Percentiles rank a stretch among this genome's conserved stretches.
phyloP scores from a whole-genome alignment of 2,888 invertebrate genomes.

The Beris chalybata region DNA sequence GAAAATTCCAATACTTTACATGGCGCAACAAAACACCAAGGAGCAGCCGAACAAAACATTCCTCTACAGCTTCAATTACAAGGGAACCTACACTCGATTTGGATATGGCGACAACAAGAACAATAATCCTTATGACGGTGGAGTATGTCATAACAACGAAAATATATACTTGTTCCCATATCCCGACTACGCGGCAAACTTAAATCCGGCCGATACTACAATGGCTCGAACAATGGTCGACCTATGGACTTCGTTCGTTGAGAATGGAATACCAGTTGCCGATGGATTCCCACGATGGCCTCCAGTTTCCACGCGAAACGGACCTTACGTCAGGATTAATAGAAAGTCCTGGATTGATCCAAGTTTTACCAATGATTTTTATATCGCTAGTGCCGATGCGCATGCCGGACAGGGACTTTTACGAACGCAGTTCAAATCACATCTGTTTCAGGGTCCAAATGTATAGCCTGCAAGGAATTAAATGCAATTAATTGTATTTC shows the following conservation, averaged over 20 bases:
- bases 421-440: background rate
- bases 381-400: slow-evolving; percentile 18
- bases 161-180: slow-evolving; percentile 61
- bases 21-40: slow-evolving; percentile 16
- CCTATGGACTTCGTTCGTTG: slow-evolving; percentile 54
- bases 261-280: slow-evolving; percentile 44
- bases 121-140: slow-evolving; percentile 40
- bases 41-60: slow-evolving; percentile 17
- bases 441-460: too few species aligned
- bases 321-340: slow-evolving; percentile 27
- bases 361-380: slow-evolving; percentile 23
- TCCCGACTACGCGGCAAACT: slow-evolving; percentile 47
- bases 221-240: slow-evolving; percentile 55
- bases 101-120: slow-evolving; percentile 33
- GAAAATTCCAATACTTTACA: slow-evolving; percentile 28
- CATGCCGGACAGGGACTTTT: slow-evolving; percentile 18
- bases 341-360: slow-evolving; percentile 23
- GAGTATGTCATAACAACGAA: slow-evolving; percentile 64
- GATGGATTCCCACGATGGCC: slow-evolving; percentile 18
- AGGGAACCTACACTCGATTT: slow-evolving; percentile 33
- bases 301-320: slow-evolving; percentile 20
- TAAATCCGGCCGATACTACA: slow-evolving; percentile 51
- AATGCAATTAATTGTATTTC: too few species aligned
- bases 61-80: slow-evolving; percentile 35
- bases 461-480: too few species aligned